Evolutionary conservation across 2,797 vertebrate species (phyloP).

Genomic region (Orestias chungarensis): DNA sequence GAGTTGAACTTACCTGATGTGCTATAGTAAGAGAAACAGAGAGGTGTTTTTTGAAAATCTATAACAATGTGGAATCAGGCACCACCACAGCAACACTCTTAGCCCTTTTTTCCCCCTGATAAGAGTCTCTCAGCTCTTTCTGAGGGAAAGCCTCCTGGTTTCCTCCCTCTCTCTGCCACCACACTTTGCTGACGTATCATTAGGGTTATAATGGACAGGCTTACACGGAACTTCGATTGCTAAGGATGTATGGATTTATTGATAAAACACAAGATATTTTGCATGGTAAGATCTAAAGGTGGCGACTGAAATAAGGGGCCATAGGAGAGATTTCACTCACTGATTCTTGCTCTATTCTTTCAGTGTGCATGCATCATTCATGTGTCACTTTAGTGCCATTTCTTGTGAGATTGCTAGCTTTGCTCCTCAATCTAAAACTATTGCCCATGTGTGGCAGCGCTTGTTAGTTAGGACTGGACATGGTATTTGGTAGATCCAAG

Average conservation of each 20-base stretch:
- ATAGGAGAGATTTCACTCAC: slow-evolving; percentile 11
- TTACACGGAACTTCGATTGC: slow-evolving; percentile 59
- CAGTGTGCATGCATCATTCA: slow-evolving; percentile 70
- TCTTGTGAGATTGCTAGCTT: slow-evolving; percentile 80
- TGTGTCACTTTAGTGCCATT: slow-evolving; percentile 58
- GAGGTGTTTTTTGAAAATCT: slow-evolving; percentile 66
- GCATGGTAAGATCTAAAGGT: slow-evolving; percentile 64
- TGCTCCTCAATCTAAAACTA: slow-evolving; percentile 74
- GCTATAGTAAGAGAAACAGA: slow-evolving; percentile 44
- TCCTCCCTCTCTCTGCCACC: slow-evolving; percentile 72
- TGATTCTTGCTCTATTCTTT: slow-evolving; percentile 57
- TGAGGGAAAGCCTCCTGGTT: slow-evolving; percentile 67
- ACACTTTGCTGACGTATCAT: slow-evolving; percentile 78
- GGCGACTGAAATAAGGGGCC: slow-evolving; percentile 28
- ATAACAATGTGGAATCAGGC: slow-evolving; percentile 74
- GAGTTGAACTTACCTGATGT: slow-evolving; percentile 32
- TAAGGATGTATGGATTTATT: slow-evolving; percentile 59
- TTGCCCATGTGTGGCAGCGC: slow-evolving; percentile 65
- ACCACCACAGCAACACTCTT: slow-evolving; percentile 71
- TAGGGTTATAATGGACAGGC: slow-evolving; percentile 69
- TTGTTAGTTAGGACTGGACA: slow-evolving; percentile 65
- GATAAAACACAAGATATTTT: slow-evolving; percentile 58
- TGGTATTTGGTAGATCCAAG: slow-evolving; percentile 58
- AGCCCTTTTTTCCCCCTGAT: slow-evolving; percentile 62
- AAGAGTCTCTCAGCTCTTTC: slow-evolving; percentile 75